A percentile compares a stretch with the other conserved stretches of the same genome.
Evolutionary conservation across 2,113 vertebrate genomes (phyloP).

Genomic region (Genyomyrus donnyi): DNA sequence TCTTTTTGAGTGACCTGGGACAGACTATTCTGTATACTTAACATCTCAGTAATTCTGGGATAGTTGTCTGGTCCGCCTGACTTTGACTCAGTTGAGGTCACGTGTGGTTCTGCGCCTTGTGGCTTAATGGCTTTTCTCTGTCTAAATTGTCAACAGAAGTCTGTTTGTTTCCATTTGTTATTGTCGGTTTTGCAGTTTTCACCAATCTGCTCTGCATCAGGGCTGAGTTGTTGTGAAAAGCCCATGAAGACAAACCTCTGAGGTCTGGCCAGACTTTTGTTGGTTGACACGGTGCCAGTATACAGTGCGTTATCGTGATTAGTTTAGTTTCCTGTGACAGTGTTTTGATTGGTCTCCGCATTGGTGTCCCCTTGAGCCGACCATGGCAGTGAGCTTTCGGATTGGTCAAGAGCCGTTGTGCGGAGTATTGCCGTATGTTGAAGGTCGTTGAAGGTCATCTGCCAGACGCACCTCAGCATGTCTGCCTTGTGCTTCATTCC

Average conservation of each 20-base stretch:
- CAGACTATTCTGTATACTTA: background rate
- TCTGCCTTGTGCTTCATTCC: constrained; percentile 5
- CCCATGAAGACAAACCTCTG: background rate
- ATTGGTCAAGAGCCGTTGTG: background rate
- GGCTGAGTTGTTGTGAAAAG: background rate
- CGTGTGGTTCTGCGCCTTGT: background rate
- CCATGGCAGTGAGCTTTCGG: background rate
- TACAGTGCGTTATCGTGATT: background rate
- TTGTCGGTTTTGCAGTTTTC: background rate
- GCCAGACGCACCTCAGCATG: background rate
- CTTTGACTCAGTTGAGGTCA: background rate
- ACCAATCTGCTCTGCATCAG: background rate
- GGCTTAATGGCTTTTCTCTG: background rate
- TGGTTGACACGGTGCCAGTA: background rate
- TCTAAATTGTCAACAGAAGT: background rate
- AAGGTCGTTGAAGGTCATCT: background rate
- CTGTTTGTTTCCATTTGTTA: background rate
- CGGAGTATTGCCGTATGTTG: background rate
- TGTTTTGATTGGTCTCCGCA: background rate
- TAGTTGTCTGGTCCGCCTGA: background rate
- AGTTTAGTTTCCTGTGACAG: background rate
- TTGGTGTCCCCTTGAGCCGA: background rate
- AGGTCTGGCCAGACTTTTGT: background rate
- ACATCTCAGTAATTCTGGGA: background rate
- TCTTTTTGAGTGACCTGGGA: background rate